Base-by-base conservation (phyloP, 2,888 invertebrate species). In the Toxonevra muliebris region DNA sequence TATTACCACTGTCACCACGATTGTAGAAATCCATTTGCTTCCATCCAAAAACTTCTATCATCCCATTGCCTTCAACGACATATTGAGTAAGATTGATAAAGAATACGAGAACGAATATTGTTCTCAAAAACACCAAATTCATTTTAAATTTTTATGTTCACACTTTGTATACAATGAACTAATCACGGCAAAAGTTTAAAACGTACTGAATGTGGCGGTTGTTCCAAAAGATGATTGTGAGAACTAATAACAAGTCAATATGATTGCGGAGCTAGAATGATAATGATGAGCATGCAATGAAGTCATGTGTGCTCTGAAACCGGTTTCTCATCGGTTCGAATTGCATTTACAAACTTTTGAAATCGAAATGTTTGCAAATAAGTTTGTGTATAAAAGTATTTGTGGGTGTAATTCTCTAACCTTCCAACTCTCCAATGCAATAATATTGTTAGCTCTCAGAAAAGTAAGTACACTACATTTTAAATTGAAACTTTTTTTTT, bases 11-110 rank as follows among this genome's bases (percentile, higher is more conserved):
- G 61, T 72, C 73, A 1, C 79, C 80, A 5, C 80, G 77, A 73
- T 80, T 77, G 20, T 80, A 80, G 67, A 73, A 84, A 53, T 83
- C 84, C 71, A 84, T 81, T 75, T 84, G 83, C 43, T 81, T 84
- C 85, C 85, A 84, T 72, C 78, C 77, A 42, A 84, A 82, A 15
- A 84, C 80, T 67, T 83, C 85, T 42, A 76, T 75, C 73, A 84
- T 74, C 9, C 79, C 80, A 66, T 77, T 76, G 15, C 76, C 75
- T 30, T 30, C 30, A 7, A 65, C 62, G 19, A 63, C 76, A 60
- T 58, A 20, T 20, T 61, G 40, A 1, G 62, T 4, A 11, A 61
- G 43, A 59, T 55, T 55, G 12, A 59, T 12, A 42, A n/a, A 19
- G n/a, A 65, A 48, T 7, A 60, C 20, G 54, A 30, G 17, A 19